Evolutionary conservation across 2,113 vertebrate species (phyloP).

Genomic region (Eretmodus cyanostictus): DNA sequence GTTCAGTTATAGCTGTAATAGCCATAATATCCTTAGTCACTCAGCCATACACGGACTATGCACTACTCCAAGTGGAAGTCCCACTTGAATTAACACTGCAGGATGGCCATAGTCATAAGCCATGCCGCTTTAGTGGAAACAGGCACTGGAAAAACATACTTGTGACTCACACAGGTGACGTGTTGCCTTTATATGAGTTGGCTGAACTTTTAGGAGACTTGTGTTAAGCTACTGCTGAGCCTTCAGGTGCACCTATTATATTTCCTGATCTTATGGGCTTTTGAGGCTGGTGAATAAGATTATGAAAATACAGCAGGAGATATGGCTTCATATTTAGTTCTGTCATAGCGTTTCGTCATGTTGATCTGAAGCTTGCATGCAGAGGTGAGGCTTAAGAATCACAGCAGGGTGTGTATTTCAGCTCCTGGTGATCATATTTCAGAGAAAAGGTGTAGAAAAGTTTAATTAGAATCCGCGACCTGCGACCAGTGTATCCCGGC

Average conservation of each 20-base stretch:
- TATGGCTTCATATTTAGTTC: not conserved
- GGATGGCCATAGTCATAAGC: not conserved
- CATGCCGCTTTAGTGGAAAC: not conserved
- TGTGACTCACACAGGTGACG: not conserved
- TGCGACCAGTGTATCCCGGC: not conserved
- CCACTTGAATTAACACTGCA: conserved; percentile 10
- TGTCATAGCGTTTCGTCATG: not conserved
- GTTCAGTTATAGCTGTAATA: conserved; percentile 42
- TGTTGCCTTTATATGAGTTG: not conserved
- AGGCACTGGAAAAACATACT: not conserved
- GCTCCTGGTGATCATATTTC: not conserved
- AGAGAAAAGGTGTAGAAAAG: not conserved
- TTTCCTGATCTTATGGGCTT: not conserved
- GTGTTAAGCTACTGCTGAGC: not conserved
- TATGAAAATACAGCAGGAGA: not conserved
- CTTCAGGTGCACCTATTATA: not conserved
- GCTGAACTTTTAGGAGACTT: not conserved
- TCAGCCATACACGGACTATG: conserved; percentile 26
- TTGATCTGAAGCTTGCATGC: not conserved
- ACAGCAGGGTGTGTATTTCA: not conserved
- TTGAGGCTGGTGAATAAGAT: not conserved
- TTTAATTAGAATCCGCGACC: not conserved
- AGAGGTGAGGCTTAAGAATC: not conserved
- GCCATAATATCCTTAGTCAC: conserved; percentile 24
- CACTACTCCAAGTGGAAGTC: not conserved